Base-by-base conservation (phyloP, 2,113 vertebrate genomes). In the Halichoerus grypus region DNA sequence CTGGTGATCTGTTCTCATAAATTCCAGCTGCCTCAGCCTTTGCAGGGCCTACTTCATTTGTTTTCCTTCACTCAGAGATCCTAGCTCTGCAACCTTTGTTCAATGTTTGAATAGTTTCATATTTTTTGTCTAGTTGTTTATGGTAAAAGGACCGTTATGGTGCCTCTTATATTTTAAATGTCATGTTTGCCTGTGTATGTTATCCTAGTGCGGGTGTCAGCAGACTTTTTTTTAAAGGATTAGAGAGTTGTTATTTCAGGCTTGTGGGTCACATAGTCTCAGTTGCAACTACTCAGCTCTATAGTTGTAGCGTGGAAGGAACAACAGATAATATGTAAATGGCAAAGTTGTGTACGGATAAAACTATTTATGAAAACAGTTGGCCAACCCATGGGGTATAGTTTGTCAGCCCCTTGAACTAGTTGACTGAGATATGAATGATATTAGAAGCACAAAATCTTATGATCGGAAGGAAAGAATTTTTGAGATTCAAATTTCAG, bases 231-330 rank as follows among this genome's bases (percentile, higher is more conserved):
- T 81, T 46, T 57, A 15, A 7, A 72, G 46, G 83, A 67, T 63
- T 18, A 82, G 14, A 67, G 24, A 88, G 33, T 94, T 39, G 57
- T 96, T 92, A 85, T 61, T 93, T 94, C 22, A 95, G 96, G 53
- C 36, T 84, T 61, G 3, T 81, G 49, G 55, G 9, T 57, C 11
- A 5, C 91, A 24, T 13, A 51, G 69, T 77, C 14, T 87, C 39
- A 59, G 33, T 87, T 91, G 71, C 55, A 93, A 4, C 26, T 24
- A n/a, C 24, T 93, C 31, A 84, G 10, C 10, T 24, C 76, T 51
- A 2, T 88, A 53, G 15, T 93, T 53, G 42, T 85, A 53, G 22
- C 51, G 5, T 59, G 74, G 57, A 81, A 76, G 16, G 33, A 55
- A 33, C 31, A 18, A 22, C 5, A 79, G 57, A 55, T 33, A 31